Percentiles rank a stretch among this genome's conserved stretches.
Evolutionary conservation across 2,113 vertebrate genomes (phyloP).

Genomic region (Vidua macroura): DNA sequence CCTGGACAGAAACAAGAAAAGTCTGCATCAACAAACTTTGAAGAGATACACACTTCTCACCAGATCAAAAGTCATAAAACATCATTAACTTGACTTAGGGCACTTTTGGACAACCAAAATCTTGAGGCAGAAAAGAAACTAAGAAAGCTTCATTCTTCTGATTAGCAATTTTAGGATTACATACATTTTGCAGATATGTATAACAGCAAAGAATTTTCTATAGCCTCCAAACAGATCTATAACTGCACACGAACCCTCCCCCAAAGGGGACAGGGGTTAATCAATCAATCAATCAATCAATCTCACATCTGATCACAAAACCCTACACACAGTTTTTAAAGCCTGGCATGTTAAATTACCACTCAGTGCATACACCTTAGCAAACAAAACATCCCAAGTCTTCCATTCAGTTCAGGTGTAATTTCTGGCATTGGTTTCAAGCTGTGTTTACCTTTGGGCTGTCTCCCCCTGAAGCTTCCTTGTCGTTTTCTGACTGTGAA

Average conservation of each 20-base stretch:
- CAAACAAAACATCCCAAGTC: background rate
- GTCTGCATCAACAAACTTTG: background rate
- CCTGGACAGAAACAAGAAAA: constrained; percentile 71
- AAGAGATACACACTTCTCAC: background rate
- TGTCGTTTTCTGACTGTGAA: constrained; percentile 94
- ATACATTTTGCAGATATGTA: background rate
- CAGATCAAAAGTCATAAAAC: background rate
- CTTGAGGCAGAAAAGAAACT: background rate
- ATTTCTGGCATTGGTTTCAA: background rate
- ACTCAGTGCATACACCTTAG: background rate
- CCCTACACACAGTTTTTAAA: background rate
- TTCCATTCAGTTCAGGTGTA: background rate
- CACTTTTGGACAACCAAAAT: rapidly evolving
- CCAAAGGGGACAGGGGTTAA: background rate
- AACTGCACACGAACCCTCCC: background rate
- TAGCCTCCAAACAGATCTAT: background rate
- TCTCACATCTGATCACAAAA: background rate
- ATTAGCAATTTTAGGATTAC: background rate
- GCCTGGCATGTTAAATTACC: background rate
- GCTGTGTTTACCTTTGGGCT: constrained; percentile 90
- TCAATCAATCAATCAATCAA: background rate
- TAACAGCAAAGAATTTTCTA: background rate
- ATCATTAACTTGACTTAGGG: background rate
- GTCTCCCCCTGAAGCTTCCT: constrained; percentile 96
- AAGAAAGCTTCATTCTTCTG: background rate